Percentiles rank a stretch among this genome's conserved stretches.
Conservation (phyloP, 2,113 vertebrate species). For the Illadopsis cleaveri region DNA sequence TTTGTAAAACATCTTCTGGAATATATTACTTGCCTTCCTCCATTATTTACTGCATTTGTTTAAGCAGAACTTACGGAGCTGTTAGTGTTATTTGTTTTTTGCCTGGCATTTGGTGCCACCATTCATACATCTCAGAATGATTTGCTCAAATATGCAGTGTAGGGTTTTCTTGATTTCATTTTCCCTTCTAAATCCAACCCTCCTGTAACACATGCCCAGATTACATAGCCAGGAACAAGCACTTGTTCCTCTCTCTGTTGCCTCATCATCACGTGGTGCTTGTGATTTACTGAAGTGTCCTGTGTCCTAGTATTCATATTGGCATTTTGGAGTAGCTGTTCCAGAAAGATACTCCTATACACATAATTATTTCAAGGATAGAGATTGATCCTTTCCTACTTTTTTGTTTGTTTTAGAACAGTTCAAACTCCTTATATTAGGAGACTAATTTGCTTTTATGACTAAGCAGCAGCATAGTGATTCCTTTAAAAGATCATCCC, state of each 20-base stretch:
- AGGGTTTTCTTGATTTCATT: constrained; percentile 23
- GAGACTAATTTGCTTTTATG: constrained; percentile 20
- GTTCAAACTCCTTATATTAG: not conserved
- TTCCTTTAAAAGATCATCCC: not conserved
- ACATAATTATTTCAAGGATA: not conserved
- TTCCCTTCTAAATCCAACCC: not conserved
- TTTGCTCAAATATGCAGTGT: not conserved
- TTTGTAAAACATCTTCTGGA: constrained; percentile 58
- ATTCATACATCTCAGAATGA: constrained; percentile 25
- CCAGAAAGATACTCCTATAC: not conserved
- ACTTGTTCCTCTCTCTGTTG: not conserved
- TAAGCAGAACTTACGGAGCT: constrained; percentile 53
- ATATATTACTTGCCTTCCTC: constrained; percentile 50
- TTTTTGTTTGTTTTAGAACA: not conserved
- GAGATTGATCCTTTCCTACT: not conserved
- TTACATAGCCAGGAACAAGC: not conserved
- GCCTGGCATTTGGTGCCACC: constrained; percentile 46
- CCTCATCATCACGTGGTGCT: not conserved
- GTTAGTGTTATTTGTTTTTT: constrained; percentile 56
- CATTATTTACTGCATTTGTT: constrained; percentile 61
- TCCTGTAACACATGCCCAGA: not conserved
- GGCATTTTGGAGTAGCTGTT: not conserved
- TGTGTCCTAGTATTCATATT: not conserved
- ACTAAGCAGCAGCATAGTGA: not conserved
- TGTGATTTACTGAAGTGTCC: not conserved